A percentile compares a stretch with the other conserved stretches of the same genome.
Evolutionary conservation across 1,140 invertebrate species (phyloP).

Genomic region (Daktulosphaira vitifoliae): DNA sequence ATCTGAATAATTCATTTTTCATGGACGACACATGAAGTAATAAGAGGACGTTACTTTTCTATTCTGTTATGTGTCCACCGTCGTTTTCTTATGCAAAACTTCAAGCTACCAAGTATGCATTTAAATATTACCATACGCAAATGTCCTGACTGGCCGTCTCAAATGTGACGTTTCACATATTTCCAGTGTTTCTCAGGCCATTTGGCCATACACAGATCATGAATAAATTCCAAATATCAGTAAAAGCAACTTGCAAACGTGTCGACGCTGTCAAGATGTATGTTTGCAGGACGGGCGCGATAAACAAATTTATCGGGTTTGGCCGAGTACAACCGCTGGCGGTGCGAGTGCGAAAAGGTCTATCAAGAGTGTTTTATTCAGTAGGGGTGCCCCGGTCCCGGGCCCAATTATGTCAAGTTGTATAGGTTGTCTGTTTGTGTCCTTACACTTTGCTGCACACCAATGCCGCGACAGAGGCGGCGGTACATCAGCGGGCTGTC

Average conservation of each 20-base stretch:
- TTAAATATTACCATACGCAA: background rate
- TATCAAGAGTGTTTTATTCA: constrained; percentile 9
- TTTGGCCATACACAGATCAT: too few relatives aligned
- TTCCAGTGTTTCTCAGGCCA: too few relatives aligned
- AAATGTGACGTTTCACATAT: too few relatives aligned
- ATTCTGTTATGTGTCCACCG: background rate
- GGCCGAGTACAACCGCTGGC: too few relatives aligned
- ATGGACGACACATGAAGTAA: background rate
- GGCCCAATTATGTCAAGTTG: constrained; percentile 13
- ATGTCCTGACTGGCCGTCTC: too few relatives aligned
- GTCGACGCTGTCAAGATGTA: background rate
- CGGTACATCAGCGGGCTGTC: background rate
- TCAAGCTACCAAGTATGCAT: background rate
- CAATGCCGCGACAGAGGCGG: background rate
- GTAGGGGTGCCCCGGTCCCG: background rate
- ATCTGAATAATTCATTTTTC: constrained; percentile 29
- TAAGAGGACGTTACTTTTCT: too few relatives aligned
- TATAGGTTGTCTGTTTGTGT: background rate
- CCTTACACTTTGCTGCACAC: too few relatives aligned
- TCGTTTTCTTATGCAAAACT: background rate
- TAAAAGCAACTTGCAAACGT: too few relatives aligned
- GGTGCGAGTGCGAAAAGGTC: background rate
- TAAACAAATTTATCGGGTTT: background rate
- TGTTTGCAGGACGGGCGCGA: background rate
- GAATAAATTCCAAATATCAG: too few relatives aligned